A percentile compares a stretch with the other conserved stretches of the same genome.
Conservation (phyloP, 2,888 invertebrate genomes). For the Epiblema foenella region DNA sequence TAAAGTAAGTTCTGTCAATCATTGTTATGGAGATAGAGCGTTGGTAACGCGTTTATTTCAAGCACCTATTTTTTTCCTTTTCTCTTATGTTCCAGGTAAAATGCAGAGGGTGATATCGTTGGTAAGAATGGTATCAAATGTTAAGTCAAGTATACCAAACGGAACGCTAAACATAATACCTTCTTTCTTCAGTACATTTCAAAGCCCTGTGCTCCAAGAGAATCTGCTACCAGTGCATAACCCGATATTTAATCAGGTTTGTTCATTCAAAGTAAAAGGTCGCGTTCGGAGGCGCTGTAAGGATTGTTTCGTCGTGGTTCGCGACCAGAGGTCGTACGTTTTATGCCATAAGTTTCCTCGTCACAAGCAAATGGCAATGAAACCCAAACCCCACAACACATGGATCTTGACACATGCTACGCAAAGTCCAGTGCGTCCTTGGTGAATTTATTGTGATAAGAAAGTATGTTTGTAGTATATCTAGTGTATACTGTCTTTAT, state of each 20-base stretch:
- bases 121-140: slow-evolving; percentile 55
- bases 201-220: slow-evolving; percentile 52
- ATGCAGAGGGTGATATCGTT: slow-evolving; percentile 65
- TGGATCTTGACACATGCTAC: slow-evolving; percentile 91
- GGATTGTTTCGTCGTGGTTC: slow-evolving; percentile 89
- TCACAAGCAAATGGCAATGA: slow-evolving; percentile 92
- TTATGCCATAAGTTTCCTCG: slow-evolving; percentile 91
- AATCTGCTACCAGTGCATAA: slow-evolving; percentile 58
- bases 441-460: slow-evolving; percentile 57
- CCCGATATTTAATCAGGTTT: slow-evolving; percentile 63
- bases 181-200: slow-evolving; percentile 57
- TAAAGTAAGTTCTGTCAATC: not conserved
- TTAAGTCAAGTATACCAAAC: slow-evolving; percentile 49
- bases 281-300: slow-evolving; percentile 89
- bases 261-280: slow-evolving; percentile 89
- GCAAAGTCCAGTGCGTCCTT: slow-evolving; percentile 82
- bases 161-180: slow-evolving; percentile 49
- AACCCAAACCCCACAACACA: slow-evolving; percentile 87
- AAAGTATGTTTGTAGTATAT: slow-evolving; percentile 13
- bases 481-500: slow-evolving; percentile 3
- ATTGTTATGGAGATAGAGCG: not conserved
- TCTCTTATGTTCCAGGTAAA: slow-evolving; percentile 40
- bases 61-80: not conserved
- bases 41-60: not conserved
- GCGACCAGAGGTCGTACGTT: slow-evolving; percentile 88